phyloP scores from a whole-genome alignment of 2,113 vertebrate genomes.

The Neoarius graeffei region DNA sequence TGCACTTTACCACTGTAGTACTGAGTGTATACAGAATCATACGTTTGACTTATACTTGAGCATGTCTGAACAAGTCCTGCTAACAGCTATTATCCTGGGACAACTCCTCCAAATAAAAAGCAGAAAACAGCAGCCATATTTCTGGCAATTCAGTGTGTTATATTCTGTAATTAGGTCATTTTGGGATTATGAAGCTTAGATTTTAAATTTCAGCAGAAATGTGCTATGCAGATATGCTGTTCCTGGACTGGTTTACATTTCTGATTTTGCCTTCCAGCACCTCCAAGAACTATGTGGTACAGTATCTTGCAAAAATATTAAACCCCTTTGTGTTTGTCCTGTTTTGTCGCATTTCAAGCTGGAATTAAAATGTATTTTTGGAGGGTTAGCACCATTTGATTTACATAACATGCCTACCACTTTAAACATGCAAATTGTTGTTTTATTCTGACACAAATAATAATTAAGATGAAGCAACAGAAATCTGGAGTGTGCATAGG shows the following conservation, averaged over 20 bases:
- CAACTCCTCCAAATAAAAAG: conserved; percentile 32
- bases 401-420: too few species aligned
- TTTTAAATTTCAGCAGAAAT: conserved; percentile 56
- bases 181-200: conserved; percentile 49
- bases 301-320: too few species aligned
- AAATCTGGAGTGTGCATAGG: too few species aligned
- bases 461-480: too few species aligned
- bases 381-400: too few species aligned
- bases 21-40: not conserved
- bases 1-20: not conserved
- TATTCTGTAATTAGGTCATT: conserved; percentile 52
- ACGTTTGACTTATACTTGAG: not conserved
- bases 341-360: too few species aligned
- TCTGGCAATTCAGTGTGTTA: conserved; percentile 20
- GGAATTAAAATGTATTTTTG: too few species aligned
- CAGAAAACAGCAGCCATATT: conserved; percentile 35
- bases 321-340: too few species aligned
- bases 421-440: too few species aligned
- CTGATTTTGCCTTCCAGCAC: conserved; percentile 43
- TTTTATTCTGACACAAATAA: too few species aligned
- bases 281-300: conserved; percentile 40
- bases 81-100: conserved; percentile 29
- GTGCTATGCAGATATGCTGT: conserved; percentile 54
- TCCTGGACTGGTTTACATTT: conserved; percentile 61
- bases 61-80: not conserved